phyloP scores from a whole-genome alignment of 1,140 invertebrate species.

The Nasonia vitripennis region DNA sequence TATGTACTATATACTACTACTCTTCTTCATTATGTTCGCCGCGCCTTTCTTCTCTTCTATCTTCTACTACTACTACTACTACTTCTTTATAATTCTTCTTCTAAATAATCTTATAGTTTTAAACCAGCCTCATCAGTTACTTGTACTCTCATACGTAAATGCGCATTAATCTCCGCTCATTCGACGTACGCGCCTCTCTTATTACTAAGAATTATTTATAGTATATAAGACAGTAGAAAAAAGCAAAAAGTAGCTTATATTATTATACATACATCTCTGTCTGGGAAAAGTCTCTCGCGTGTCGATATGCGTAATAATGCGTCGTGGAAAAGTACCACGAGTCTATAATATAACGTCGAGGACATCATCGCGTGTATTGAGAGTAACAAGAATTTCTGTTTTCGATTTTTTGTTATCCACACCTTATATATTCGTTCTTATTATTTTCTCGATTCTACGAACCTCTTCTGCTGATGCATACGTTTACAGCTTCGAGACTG shows the following conservation, averaged over 20 bases:
- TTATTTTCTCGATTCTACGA: background rate
- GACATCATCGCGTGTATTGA: background rate
- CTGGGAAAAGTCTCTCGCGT: background rate
- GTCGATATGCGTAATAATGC: background rate
- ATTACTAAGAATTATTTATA: background rate
- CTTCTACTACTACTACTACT: background rate
- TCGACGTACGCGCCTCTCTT: background rate
- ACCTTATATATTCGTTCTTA: background rate
- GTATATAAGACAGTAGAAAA: background rate
- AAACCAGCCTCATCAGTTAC: conserved; percentile 10
- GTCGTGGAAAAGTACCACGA: background rate
- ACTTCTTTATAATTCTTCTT: background rate
- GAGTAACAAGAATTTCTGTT: background rate
- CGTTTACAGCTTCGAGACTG: no score
- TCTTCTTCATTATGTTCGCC: conserved; percentile 22
- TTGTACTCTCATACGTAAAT: conserved; percentile 8
- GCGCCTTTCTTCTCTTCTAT: conserved; percentile 15
- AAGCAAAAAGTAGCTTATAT: no score
- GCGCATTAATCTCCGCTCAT: conserved; percentile 35
- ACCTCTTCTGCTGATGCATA: background rate
- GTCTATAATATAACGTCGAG: background rate
- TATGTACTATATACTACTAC: conserved; percentile 23
- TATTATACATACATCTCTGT: background rate
- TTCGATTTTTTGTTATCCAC: background rate
- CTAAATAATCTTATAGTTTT: conserved; percentile 4